A percentile compares a stretch with the other conserved stretches of the same genome.
phyloP scores from a whole-genome alignment of 2,888 invertebrate species.

The Biston stratarius region DNA sequence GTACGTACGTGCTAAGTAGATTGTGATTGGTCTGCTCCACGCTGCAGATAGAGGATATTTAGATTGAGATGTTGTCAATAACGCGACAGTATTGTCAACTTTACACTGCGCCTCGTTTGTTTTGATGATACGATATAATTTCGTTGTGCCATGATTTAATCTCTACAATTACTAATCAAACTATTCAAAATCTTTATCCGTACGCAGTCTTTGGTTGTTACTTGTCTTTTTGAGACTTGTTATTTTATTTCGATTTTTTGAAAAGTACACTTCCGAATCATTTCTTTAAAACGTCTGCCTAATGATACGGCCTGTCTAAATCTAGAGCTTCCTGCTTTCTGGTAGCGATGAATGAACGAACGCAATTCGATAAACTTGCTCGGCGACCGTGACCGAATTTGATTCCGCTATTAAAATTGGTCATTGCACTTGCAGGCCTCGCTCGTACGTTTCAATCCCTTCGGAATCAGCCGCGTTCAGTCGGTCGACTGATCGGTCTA shows the following conservation, averaged over 20 bases:
- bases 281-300: background rate
- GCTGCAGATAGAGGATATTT: constrained; percentile 40
- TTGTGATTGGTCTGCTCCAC: constrained; percentile 57
- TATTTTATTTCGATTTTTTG: background rate
- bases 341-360: constrained; percentile 25
- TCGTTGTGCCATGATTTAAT: background rate
- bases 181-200: background rate
- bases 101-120: constrained; percentile 10
- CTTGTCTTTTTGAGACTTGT: background rate
- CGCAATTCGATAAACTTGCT: constrained; percentile 41
- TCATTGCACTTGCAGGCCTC: constrained; percentile 44
- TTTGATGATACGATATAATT: constrained; percentile 1
- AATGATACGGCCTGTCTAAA: constrained; percentile 1
- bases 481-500: constrained; percentile 55
- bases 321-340: constrained; percentile 19
- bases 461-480: constrained; percentile 35
- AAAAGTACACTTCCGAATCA: background rate
- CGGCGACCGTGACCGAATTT: constrained; percentile 44
- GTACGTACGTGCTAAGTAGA: constrained; percentile 50
- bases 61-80: constrained; percentile 29
- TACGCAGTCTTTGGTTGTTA: background rate
- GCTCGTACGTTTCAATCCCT: constrained; percentile 41
- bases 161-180: background rate
- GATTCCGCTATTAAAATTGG: constrained; percentile 47
- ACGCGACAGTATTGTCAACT: constrained; percentile 16